Evolutionary conservation across 2,888 invertebrate species (phyloP).

Genomic region (Lasius platythorax): DNA sequence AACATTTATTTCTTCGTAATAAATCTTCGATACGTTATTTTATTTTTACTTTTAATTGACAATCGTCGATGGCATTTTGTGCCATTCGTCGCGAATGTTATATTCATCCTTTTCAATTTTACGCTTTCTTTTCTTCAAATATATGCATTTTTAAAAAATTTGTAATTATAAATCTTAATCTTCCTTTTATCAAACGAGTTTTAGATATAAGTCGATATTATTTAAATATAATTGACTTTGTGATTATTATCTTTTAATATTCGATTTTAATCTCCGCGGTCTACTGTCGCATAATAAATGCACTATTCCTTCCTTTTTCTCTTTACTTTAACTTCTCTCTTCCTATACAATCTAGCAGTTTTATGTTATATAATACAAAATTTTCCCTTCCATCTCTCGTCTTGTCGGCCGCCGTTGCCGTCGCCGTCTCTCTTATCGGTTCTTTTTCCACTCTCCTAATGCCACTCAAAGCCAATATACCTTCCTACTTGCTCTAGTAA

Average conservation of each 20-base stretch:
- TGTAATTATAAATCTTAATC: background rate
- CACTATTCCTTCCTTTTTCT: slow-evolving; percentile 28
- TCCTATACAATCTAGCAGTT: slow-evolving; percentile 19
- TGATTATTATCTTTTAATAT: slow-evolving; percentile 56
- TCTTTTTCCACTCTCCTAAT: slow-evolving; percentile 63
- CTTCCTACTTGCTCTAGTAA: slow-evolving; percentile 63
- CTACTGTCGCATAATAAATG: slow-evolving; percentile 62
- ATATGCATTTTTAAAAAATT: background rate
- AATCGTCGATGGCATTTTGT: background rate
- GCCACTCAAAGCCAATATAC: slow-evolving; percentile 68
- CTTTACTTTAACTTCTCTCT: slow-evolving; percentile 17
- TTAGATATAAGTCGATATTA: slow-evolving; percentile 18
- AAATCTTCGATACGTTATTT: background rate
- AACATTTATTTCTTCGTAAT: background rate
- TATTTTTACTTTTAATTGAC: slow-evolving; percentile 2
- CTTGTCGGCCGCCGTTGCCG: slow-evolving; percentile 12
- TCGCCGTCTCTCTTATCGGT: slow-evolving; percentile 28
- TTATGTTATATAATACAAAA: slow-evolving; percentile 57
- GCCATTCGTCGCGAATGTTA: background rate
- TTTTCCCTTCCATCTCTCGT: slow-evolving; percentile 46
- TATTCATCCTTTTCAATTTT: background rate
- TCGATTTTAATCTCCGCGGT: slow-evolving; percentile 42
- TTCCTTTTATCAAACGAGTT: slow-evolving; percentile 1
- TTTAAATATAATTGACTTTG: slow-evolving; percentile 29
- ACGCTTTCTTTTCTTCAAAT: background rate